Percentiles rank a stretch among this genome's conserved stretches.
Conservation (phyloP, 1,140 invertebrate genomes). For the Drosophila fuyamai region DNA sequence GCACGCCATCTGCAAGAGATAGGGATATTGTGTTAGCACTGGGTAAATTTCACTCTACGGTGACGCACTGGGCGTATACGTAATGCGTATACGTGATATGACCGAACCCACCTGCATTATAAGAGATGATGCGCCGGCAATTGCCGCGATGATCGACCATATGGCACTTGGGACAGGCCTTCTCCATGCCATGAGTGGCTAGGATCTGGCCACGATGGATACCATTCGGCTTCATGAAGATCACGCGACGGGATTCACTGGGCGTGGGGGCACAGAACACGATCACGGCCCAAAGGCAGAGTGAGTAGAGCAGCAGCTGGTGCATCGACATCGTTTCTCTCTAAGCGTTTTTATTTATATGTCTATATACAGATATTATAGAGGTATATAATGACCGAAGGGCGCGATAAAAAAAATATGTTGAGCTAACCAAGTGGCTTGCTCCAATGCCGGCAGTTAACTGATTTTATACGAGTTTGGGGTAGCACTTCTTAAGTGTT, state of each 20-base stretch:
- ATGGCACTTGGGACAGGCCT: conserved; percentile 72
- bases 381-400: not conserved
- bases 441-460: conserved; percentile 77
- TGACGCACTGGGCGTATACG: conserved; percentile 39
- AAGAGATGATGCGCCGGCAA: conserved; percentile 74
- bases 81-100: conserved; percentile 26
- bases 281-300: conserved; percentile 53
- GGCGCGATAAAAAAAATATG: conserved; percentile 7
- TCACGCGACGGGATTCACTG: conserved; percentile 73
- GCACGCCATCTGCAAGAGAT: conserved; percentile 63
- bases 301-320: conserved; percentile 56
- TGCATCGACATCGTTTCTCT: conserved; percentile 48
- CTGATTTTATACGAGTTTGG: conserved; percentile 76
- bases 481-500: conserved; percentile 68
- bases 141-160: conserved; percentile 79
- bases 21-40: conserved; percentile 7
- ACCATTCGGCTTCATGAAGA: conserved; percentile 64
- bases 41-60: not conserved
- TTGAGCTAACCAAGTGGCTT: conserved; percentile 45
- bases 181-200: conserved; percentile 57
- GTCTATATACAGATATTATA: not conserved
- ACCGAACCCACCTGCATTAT: conserved; percentile 59
- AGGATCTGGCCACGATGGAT: conserved; percentile 71
- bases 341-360: not conserved
- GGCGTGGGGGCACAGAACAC: conserved; percentile 58